phyloP scores from a whole-genome alignment of 2,113 vertebrate species.

The Centropus unirufus region DNA sequence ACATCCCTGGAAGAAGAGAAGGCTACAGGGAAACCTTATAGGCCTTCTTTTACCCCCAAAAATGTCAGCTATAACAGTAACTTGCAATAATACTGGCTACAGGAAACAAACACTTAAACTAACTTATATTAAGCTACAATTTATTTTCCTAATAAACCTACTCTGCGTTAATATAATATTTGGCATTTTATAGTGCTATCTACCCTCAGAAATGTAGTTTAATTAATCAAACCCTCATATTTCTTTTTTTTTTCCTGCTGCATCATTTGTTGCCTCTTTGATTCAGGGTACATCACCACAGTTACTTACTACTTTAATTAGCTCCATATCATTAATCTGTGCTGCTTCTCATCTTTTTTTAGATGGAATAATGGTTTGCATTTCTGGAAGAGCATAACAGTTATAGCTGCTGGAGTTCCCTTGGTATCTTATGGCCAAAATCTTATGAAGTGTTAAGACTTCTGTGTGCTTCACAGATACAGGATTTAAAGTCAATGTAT shows the following conservation, averaged over 20 bases:
- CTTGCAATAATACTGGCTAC: background rate
- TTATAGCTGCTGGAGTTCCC: background rate
- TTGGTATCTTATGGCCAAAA: background rate
- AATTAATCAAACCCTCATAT: conserved; percentile 45
- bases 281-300: background rate
- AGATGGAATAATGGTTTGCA: background rate
- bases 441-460: background rate
- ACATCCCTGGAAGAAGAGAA: background rate
- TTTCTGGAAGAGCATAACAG: background rate
- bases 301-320: conserved; percentile 74
- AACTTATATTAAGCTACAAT: conserved; percentile 58
- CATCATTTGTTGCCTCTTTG: conserved; percentile 26
- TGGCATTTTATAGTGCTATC: conserved; percentile 58
- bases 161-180: conserved; percentile 25
- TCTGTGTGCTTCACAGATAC: background rate
- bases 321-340: conserved; percentile 52
- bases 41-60: fast-evolving
- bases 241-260: conserved; percentile 45
- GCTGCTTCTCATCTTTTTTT: conserved; percentile 13
- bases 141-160: conserved; percentile 63
- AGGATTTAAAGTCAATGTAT: background rate
- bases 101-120: conserved; percentile 33
- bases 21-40: no score
- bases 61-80: background rate
- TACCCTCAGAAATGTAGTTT: conserved; percentile 54